A percentile compares a stretch with the other conserved stretches of the same genome.
Evolutionary conservation across 2,113 vertebrate species (phyloP).

Genomic region (Eidolon helvum): DNA sequence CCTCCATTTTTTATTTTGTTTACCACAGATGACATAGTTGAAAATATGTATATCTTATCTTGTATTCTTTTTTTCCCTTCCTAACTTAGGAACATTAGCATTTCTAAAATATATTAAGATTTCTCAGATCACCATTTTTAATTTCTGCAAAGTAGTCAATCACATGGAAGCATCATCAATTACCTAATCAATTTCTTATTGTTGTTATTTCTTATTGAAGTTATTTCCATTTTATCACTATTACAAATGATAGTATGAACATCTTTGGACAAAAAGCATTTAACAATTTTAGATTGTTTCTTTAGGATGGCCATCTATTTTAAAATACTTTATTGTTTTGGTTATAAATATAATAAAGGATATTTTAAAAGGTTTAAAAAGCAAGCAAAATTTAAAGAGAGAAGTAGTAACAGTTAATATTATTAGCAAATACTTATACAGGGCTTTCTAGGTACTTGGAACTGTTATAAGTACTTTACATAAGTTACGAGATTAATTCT

Average conservation of each 20-base stretch:
- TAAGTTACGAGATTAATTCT: neutral
- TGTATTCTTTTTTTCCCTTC: neutral
- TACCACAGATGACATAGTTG: neutral
- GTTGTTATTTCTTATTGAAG: neutral
- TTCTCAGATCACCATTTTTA: neutral
- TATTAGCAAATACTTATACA: neutral
- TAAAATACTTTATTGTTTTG: neutral
- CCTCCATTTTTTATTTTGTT: neutral
- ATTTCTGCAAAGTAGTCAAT: neutral
- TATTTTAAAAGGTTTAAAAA: neutral
- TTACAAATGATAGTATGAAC: neutral
- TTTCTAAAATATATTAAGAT: constrained; percentile 7
- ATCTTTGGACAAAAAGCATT: neutral
- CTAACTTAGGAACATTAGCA: neutral
- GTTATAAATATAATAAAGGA: neutral
- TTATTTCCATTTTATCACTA: neutral
- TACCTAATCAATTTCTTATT: neutral
- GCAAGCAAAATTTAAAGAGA: neutral
- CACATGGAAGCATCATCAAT: neutral
- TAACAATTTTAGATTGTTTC: neutral
- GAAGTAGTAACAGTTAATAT: neutral
- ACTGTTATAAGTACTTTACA: neutral
- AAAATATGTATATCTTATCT: neutral
- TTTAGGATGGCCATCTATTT: neutral
- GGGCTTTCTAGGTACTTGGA: neutral